A percentile compares a stretch with the other conserved stretches of the same genome.
Evolutionary conservation across 2,113 vertebrate species (phyloP).

Genomic region (Muntiacus muntjak): DNA sequence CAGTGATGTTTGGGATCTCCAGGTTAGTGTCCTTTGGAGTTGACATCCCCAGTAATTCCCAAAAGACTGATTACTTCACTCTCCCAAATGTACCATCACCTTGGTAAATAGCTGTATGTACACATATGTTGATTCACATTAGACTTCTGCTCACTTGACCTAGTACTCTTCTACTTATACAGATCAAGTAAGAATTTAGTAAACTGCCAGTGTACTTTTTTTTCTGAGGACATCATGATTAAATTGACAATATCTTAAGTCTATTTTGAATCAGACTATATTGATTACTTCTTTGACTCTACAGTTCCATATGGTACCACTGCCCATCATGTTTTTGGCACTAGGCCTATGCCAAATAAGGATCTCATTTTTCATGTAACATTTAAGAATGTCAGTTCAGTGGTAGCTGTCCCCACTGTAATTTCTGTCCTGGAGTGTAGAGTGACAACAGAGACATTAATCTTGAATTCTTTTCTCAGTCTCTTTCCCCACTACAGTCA

Average conservation of each 20-base stretch:
- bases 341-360: accelerated
- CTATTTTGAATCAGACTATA: neutral
- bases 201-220: neutral
- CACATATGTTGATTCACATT: neutral
- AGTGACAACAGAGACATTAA: neutral
- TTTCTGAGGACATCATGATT: neutral
- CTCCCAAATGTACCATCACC: neutral
- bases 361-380: neutral
- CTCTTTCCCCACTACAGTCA: neutral
- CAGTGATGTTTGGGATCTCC: neutral
- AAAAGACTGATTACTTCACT: neutral
- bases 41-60: no score
- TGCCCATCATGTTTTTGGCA: neutral
- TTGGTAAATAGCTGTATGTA: neutral
- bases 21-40: neutral
- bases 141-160: neutral
- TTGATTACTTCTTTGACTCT: neutral
- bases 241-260: no score
- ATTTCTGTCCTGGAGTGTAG: neutral
- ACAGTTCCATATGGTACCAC: neutral
- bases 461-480: neutral
- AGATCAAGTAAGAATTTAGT: neutral
- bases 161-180: neutral
- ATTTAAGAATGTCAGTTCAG: neutral
- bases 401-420: neutral